Percentiles rank a stretch among this genome's conserved stretches.
Conservation (phyloP, 1,140 invertebrate genomes). For the Neodiprion pinetum region DNA sequence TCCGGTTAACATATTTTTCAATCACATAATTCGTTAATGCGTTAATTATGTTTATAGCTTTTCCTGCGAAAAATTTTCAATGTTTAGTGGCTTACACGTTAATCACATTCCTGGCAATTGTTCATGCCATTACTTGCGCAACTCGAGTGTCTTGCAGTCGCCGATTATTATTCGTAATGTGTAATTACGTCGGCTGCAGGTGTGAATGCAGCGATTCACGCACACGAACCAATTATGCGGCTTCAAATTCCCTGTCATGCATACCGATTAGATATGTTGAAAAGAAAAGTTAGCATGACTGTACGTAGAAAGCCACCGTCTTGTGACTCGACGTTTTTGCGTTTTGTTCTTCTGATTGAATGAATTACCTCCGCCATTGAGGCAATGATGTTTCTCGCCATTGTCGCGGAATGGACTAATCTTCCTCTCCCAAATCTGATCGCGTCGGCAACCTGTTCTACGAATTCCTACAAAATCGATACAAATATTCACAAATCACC, state of each 20-base stretch:
- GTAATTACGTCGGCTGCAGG: too few species aligned
- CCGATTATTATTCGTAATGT: not conserved
- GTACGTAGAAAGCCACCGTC: not conserved
- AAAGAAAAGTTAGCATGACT: not conserved
- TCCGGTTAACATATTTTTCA: too few species aligned
- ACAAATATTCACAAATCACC: constrained; percentile 37
- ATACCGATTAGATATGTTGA: not conserved
- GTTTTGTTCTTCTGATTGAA: not conserved
- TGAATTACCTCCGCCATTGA: constrained; percentile 52
- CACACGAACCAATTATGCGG: not conserved
- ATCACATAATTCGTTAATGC: too few species aligned
- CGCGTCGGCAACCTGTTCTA: constrained; percentile 49
- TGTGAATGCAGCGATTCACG: too few species aligned
- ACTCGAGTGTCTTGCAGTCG: not conserved
- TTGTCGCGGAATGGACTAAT: constrained; percentile 54
- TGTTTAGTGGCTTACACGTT: not conserved
- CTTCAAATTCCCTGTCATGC: not conserved
- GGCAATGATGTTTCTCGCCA: constrained; percentile 54
- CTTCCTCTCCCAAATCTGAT: constrained; percentile 54
- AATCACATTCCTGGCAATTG: not conserved
- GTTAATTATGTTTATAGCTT: not conserved
- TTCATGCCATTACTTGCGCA: not conserved
- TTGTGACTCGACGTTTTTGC: too few species aligned
- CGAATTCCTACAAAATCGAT: constrained; percentile 55
- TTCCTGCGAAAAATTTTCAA: not conserved